Conservation (phyloP, 2,113 vertebrate species). For the Etheostoma spectabile region DNA sequence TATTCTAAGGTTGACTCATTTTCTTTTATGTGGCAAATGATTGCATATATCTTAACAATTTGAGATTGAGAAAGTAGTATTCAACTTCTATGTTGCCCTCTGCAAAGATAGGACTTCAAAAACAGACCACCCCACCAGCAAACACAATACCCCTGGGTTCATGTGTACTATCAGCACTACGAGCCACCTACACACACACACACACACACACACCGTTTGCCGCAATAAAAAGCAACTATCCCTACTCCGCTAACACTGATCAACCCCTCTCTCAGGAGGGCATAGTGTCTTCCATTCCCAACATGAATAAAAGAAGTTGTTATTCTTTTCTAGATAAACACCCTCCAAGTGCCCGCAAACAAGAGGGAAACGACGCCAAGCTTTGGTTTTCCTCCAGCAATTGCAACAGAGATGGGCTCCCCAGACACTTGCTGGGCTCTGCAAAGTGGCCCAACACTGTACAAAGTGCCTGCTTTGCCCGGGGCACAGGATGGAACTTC, state of each 20-base stretch:
- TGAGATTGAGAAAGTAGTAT: constrained; percentile 4
- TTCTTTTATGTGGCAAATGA: constrained; percentile 6
- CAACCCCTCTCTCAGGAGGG: constrained; percentile 76
- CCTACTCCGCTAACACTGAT: constrained; percentile 66
- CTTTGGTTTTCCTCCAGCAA: constrained; percentile 78
- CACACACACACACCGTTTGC: constrained; percentile 1
- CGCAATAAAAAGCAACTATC: constrained; percentile 62
- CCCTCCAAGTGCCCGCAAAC: constrained; percentile 78
- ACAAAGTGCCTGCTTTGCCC: constrained; percentile 70
- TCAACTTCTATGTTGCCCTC: constrained; percentile 12
- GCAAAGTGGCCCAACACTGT: constrained; percentile 65
- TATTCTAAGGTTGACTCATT: background rate
- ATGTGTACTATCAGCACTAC: constrained; percentile 13
- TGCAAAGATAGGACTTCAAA: constrained; percentile 32
- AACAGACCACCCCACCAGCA: constrained; percentile 19
- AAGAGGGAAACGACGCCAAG: constrained; percentile 64
- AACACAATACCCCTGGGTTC: constrained; percentile 47
- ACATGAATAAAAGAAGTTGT: constrained; percentile 84
- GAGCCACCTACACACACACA: constrained; percentile 29
- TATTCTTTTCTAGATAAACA: constrained; percentile 83
- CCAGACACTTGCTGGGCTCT: constrained; percentile 72
- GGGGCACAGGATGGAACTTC: constrained; percentile 77
- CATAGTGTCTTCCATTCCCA: constrained; percentile 63
- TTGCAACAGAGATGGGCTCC: constrained; percentile 73
- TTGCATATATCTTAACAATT: background rate